phyloP scores from a whole-genome alignment of 2,113 vertebrate species.

The Gymnarchus niloticus region DNA sequence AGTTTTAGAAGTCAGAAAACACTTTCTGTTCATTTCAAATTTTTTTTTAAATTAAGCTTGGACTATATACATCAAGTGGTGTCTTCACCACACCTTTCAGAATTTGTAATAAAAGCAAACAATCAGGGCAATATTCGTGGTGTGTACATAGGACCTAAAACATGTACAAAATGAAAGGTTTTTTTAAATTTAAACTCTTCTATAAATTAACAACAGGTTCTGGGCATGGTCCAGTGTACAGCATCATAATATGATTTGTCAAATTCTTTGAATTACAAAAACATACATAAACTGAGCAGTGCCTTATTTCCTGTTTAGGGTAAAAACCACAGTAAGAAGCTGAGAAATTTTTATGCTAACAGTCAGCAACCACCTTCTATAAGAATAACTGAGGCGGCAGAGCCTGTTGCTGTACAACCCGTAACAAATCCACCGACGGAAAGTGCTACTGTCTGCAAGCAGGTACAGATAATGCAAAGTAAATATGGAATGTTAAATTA shows the following conservation, averaged over 20 bases:
- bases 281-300: background rate
- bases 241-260: background rate
- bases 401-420: constrained; percentile 66
- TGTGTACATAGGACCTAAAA: no score
- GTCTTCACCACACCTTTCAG: no score
- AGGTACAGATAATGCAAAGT: constrained; percentile 62
- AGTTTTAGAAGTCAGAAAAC: no score
- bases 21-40: no score
- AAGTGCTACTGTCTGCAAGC: constrained; percentile 50
- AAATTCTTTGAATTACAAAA: background rate
- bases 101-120: no score
- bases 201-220: no score
- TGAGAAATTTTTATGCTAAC: constrained; percentile 92
- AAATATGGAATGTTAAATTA: background rate
- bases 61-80: no score
- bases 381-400: constrained; percentile 72
- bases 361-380: constrained; percentile 85
- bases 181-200: no score
- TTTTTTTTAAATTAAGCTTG: no score
- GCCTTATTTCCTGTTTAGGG: constrained; percentile 66
- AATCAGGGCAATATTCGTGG: no score
- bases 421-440: constrained; percentile 63
- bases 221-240: background rate
- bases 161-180: no score
- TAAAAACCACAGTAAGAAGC: constrained; percentile 97